Base-by-base conservation (phyloP, 2,888 invertebrate species). In the Emmelina monodactyla region DNA sequence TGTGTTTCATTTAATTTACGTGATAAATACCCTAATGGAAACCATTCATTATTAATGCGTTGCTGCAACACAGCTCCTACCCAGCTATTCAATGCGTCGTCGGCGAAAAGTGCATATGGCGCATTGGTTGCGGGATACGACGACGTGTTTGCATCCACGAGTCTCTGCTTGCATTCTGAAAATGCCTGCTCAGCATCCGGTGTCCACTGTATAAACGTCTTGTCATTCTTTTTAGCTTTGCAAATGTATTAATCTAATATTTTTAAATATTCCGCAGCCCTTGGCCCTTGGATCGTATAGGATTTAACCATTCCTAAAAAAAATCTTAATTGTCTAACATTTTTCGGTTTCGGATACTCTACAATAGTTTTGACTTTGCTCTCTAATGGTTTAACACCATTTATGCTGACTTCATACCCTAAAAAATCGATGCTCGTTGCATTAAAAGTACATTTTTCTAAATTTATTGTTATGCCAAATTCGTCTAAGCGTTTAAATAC, bases 41-140 rank as follows among this genome's bases (percentile, higher is more conserved):
- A 35, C 48, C 53, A 51, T 0, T 34, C 15, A 14, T 42, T 33
- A 6, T 46, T 29, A 3, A 43, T 34, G 2, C 34, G n/a, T 44
- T 65, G 62, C 37, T 66, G 55, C n/a, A 70, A 31, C 0, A 48
- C 53, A 1, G 56, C 58, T 2, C 63, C 65, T 5, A 58, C 44
- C 2, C 58, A 47, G 1, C 22, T 41, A 28, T 58, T 47, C 0
- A 61, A 66, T 1, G 66, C 66, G 40, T 65, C 60, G n/a, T 28
- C 28, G n/a, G 28, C 11, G 4, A 28, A n/a, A 19, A 19, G 19
- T 19, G 19, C 19, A 19, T 6, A 9, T 19, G 5, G 19, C 1
- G 53, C 48, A 22, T 47, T 38, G 1, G 36, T 3, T 3, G 22
- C 35, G 2, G 58, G 60, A 25, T 57, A 47, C 2, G 49, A 43